Evolutionary conservation across 2,888 invertebrate genomes (phyloP).

Genomic region (Papilio elwesi): DNA sequence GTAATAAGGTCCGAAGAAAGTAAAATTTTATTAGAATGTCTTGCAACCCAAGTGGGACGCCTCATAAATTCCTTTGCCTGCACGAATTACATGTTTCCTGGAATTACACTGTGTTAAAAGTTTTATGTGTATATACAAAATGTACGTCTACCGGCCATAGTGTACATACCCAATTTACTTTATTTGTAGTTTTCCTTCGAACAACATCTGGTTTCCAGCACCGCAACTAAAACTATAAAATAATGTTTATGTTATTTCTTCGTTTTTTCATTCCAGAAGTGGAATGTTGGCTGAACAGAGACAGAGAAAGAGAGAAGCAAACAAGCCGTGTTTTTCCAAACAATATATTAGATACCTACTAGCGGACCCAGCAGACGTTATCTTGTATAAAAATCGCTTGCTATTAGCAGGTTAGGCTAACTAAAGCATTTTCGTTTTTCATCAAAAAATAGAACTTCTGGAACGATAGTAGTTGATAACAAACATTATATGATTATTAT

Average conservation of each 20-base stretch:
- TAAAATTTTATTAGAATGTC: conserved; percentile 33
- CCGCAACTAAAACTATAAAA: background rate
- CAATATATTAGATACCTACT: no score
- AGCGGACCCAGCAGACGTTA: no score
- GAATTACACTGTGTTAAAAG: conserved; percentile 16
- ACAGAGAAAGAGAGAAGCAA: no score
- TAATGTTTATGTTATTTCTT: background rate
- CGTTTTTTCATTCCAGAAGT: background rate
- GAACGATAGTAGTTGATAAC: no score
- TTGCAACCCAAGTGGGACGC: conserved; percentile 25
- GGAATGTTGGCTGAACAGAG: no score
- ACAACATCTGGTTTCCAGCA: conserved; percentile 4
- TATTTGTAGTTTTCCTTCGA: background rate
- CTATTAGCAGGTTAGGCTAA: no score
- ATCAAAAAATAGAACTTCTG: no score
- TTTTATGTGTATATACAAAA: conserved; percentile 7
- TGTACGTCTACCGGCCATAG: background rate
- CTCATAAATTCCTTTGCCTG: conserved; percentile 30
- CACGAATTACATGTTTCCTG: conserved; percentile 32
- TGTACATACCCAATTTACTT: background rate
- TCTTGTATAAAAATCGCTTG: no score
- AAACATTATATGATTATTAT: no score
- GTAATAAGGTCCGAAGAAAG: conserved; percentile 18
- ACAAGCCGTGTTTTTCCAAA: no score
- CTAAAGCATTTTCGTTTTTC: no score